These are phyloP conservation scores for Psylliodes chrysocephalus DNA, from an alignment of 2,888 invertebrate species.

Conservation along the genomic window DNA sequence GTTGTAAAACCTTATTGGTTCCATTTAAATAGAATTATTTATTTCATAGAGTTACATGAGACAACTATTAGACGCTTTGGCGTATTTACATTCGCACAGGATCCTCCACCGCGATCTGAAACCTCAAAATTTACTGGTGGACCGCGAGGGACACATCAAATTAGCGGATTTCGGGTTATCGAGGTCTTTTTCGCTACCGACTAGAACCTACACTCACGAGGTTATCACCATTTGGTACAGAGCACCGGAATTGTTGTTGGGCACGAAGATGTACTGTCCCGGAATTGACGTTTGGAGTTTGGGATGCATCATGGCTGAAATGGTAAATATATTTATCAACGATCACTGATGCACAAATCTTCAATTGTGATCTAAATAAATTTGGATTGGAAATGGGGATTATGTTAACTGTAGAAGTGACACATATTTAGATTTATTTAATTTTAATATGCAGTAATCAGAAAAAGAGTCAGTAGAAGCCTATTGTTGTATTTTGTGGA, in stretches of 20 bases:
- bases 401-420: no score
- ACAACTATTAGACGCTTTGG: constrained; percentile 88
- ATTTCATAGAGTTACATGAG: constrained; percentile 80
- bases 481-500: no score
- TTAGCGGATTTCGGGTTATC: constrained; percentile 98
- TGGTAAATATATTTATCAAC: constrained; percentile 69
- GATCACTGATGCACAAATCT: no score
- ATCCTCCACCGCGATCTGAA: constrained; percentile 94
- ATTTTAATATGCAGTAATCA: no score
- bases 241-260: constrained; percentile 95
- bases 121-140: constrained; percentile 95
- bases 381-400: no score
- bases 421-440: no score
- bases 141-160: constrained; percentile 91
- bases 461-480: no score
- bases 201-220: constrained; percentile 92
- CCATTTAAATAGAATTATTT: not conserved
- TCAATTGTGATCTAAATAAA: no score
- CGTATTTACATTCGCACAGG: constrained; percentile 90
- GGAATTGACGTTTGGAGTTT: constrained; percentile 98
- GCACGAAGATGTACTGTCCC: constrained; percentile 88
- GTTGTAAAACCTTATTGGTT: no score
- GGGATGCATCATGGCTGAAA: constrained; percentile 98
- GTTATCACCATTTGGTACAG: constrained; percentile 98
- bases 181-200: constrained; percentile 94